phyloP scores from a whole-genome alignment of 2,113 vertebrate genomes.

The Odocoileus hemionus region DNA sequence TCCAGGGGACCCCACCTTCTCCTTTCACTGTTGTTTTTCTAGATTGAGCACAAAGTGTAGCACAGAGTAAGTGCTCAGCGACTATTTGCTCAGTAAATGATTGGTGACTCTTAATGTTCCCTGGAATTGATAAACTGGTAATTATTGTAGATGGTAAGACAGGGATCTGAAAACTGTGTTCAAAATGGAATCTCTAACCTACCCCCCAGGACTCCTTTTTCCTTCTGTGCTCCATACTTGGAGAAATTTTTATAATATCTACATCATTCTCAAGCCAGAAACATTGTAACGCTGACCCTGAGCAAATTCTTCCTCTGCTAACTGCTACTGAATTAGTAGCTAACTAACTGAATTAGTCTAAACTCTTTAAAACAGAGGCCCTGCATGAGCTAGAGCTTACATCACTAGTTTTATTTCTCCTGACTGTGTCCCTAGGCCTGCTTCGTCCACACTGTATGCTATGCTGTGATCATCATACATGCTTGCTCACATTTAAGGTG shows the following conservation, averaged over 20 bases:
- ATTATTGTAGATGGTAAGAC: not conserved
- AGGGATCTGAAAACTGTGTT: not conserved
- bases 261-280: not conserved
- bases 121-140: not conserved
- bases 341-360: not conserved
- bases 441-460: not conserved
- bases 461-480: not conserved
- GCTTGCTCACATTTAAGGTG: not conserved
- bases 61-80: not conserved
- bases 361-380: not conserved
- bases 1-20: not conserved
- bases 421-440: fast-evolving
- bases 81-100: not conserved
- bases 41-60: not conserved
- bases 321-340: not conserved
- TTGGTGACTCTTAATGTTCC: not conserved
- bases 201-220: not conserved
- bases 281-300: not conserved
- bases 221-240: not conserved
- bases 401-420: not conserved
- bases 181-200: not conserved
- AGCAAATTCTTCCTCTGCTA: not conserved
- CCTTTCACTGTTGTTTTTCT: not conserved
- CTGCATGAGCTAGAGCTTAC: not conserved
- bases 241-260: not conserved